A percentile compares a stretch with the other conserved stretches of the same genome.
phyloP scores from a whole-genome alignment of 2,113 vertebrate genomes.

The Mugil cephalus region DNA sequence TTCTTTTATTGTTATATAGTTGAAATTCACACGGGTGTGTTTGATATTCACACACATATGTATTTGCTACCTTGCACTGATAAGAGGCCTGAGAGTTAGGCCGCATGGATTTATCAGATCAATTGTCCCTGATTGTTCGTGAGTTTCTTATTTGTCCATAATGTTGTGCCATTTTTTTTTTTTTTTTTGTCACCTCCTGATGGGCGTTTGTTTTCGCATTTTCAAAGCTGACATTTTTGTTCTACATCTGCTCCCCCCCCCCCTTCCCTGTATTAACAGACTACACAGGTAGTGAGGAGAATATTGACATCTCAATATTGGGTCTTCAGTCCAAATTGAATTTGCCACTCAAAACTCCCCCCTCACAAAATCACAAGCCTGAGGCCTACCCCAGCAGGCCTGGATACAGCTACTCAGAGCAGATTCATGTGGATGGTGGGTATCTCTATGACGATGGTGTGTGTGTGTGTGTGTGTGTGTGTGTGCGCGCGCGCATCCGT shows the following conservation, averaged over 20 bases:
- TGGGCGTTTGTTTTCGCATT: conserved; percentile 53
- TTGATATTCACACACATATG: conserved; percentile 33
- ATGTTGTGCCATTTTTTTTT: conserved; percentile 60
- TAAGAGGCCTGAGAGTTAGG: conserved; percentile 10
- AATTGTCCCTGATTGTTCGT: conserved; percentile 36
- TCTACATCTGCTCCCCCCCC: conserved; percentile 77
- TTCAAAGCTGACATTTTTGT: conserved; percentile 69
- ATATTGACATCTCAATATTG: conserved; percentile 87
- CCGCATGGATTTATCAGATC: background rate
- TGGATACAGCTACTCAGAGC: conserved; percentile 86
- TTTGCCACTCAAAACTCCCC: conserved; percentile 85
- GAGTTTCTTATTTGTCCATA: conserved; percentile 40
- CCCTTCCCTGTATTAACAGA: conserved; percentile 85
- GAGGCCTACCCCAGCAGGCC: conserved; percentile 85
- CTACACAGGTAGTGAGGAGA: conserved; percentile 89
- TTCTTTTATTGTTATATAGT: no score
- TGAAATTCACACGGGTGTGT: conserved; percentile 43
- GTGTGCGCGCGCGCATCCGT: conserved; percentile 38
- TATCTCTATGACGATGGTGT: conserved; percentile 63
- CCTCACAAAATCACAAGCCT: conserved; percentile 83
- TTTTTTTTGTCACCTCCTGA: conserved; percentile 46
- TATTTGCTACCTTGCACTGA: conserved; percentile 15
- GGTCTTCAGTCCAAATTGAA: conserved; percentile 85
- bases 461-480: conserved; percentile 29
- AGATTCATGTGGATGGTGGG: conserved; percentile 85